phyloP scores from a whole-genome alignment of 2,888 invertebrate genomes.

The Branchinecta sandiegonensis region DNA sequence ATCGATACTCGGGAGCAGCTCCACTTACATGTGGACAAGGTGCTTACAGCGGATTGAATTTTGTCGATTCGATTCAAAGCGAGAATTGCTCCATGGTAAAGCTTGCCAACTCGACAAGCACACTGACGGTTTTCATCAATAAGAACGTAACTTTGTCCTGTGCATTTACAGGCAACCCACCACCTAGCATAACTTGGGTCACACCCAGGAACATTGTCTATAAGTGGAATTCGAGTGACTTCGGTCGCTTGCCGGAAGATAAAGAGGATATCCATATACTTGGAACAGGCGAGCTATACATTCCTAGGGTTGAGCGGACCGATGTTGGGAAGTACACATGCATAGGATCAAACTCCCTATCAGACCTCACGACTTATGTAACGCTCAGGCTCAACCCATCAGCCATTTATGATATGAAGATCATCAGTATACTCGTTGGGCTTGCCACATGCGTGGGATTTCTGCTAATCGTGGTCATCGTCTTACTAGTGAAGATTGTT shows the following conservation, averaged over 20 bases:
- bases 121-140: background rate
- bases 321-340: slow-evolving; percentile 77
- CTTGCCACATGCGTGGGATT: slow-evolving; percentile 62
- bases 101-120: slow-evolving; percentile 15
- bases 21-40: slow-evolving; percentile 21
- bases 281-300: slow-evolving; percentile 61
- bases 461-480: slow-evolving; percentile 58
- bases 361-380: slow-evolving; percentile 59
- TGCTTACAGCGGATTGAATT: background rate
- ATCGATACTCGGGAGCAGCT: slow-evolving; percentile 38
- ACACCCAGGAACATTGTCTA: slow-evolving; percentile 40
- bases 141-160: slow-evolving; percentile 36
- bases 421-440: slow-evolving; percentile 68
- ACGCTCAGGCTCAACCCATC: slow-evolving; percentile 68
- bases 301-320: slow-evolving; percentile 44
- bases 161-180: slow-evolving; percentile 56
- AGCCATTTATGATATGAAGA: slow-evolving; percentile 65
- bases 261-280: slow-evolving; percentile 45
- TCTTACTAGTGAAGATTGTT: slow-evolving; percentile 36
- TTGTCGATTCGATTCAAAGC: background rate
- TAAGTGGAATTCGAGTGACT: slow-evolving; percentile 62
- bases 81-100: slow-evolving; percentile 19
- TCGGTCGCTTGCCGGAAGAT: slow-evolving; percentile 31
- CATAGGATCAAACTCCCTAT: slow-evolving; percentile 66
- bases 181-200: slow-evolving; percentile 69